Evolutionary conservation across 1,140 invertebrate genomes (phyloP).

Genomic region (Drosophila littoralis): DNA sequence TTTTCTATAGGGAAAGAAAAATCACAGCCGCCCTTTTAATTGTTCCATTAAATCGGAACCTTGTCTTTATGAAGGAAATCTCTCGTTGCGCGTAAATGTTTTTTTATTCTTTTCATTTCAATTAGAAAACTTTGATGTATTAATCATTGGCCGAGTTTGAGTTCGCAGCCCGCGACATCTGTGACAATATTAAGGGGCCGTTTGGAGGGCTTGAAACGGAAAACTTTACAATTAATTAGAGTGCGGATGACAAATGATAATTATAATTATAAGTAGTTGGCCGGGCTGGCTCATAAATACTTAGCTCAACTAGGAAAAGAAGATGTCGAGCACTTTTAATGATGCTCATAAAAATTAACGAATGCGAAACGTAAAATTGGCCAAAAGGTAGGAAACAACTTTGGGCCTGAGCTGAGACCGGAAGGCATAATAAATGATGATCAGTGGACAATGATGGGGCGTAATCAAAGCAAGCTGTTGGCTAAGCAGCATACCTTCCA

Average conservation of each 20-base stretch:
- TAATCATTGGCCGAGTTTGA: conserved; percentile 55
- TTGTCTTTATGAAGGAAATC: too few relatives aligned
- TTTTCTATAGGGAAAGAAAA: too few relatives aligned
- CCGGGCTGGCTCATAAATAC: conserved; percentile 47
- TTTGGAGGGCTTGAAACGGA: conserved; percentile 35
- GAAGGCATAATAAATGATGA: conserved; percentile 68
- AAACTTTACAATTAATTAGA: conserved; percentile 81
- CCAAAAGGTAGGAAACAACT: conserved; percentile 11
- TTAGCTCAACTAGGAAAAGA: conserved; percentile 2
- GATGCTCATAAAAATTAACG: conserved; percentile 63
- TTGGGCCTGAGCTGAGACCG: not conserved
- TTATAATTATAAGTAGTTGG: conserved; percentile 59
- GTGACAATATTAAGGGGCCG: conserved; percentile 76
- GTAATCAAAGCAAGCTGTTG: conserved; percentile 63
- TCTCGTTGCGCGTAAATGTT: not conserved
- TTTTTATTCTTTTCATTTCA: conserved; percentile 35
- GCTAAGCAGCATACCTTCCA: conserved; percentile 5
- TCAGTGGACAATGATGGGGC: conserved; percentile 38
- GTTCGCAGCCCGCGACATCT: conserved; percentile 62
- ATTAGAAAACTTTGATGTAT: conserved; percentile 68
- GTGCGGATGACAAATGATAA: conserved; percentile 76
- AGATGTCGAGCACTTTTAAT: conserved; percentile 71
- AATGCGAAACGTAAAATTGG: conserved; percentile 19
- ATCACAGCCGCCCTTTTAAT: too few relatives aligned
- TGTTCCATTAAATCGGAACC: too few relatives aligned